These are phyloP conservation scores for Drosophila ambigua DNA, from an alignment of 1,140 invertebrate genomes.

Conservation along the genomic window DNA sequence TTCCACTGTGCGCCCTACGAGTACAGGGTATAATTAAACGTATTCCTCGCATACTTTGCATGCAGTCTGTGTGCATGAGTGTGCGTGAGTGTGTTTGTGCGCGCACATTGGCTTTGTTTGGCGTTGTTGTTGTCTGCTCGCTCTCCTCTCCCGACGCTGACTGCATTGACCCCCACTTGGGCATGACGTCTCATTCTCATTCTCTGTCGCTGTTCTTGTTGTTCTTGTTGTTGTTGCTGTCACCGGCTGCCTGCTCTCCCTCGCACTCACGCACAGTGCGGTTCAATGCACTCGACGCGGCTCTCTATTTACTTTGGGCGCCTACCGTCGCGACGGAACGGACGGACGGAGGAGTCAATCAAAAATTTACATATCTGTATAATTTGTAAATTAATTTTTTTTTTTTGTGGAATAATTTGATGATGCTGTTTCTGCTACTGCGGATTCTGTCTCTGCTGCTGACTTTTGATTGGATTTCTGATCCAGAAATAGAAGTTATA, in stretches of 20 bases:
- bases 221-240: conserved; percentile 21
- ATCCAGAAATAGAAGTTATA: conserved; percentile 48
- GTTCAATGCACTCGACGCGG: conserved; percentile 70
- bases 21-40: conserved; percentile 31
- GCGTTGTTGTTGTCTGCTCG: conserved; percentile 1
- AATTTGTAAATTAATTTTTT: conserved; percentile 48
- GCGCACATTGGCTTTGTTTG: conserved; percentile 45
- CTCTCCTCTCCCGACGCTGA: conserved; percentile 47
- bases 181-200: conserved; percentile 31
- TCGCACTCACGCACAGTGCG: conserved; percentile 61
- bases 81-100: conserved; percentile 23
- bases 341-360: conserved; percentile 32
- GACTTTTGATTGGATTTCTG: neutral
- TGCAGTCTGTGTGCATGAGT: conserved; percentile 45
- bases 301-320: conserved; percentile 74
- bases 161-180: conserved; percentile 80
- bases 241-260: conserved; percentile 34
- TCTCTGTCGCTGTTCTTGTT: conserved; percentile 8
- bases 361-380: conserved; percentile 63
- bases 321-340: conserved; percentile 37
- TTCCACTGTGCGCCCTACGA: no score
- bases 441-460: neutral
- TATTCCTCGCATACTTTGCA: conserved; percentile 76
- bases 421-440: neutral
- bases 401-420: conserved; percentile 35